Evolutionary conservation across 2,113 vertebrate genomes (phyloP).

Genomic region (Fukomys damarensis): DNA sequence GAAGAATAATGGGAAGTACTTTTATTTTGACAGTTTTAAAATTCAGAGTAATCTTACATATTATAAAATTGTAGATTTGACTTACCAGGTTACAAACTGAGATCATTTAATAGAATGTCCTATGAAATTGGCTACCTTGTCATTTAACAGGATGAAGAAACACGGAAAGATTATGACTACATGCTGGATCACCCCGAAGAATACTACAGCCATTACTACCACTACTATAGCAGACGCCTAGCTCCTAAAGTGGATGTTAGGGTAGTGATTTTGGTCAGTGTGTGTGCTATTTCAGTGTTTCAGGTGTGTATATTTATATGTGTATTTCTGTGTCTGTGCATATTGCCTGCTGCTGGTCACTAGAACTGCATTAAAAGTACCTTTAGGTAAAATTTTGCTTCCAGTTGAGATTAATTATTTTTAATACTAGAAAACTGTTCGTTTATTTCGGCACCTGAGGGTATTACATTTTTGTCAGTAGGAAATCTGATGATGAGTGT

Average conservation of each 20-base stretch:
- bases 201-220: conserved; percentile 97
- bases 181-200: conserved; percentile 99
- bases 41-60: background rate
- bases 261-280: conserved; percentile 94
- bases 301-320: conserved; percentile 88
- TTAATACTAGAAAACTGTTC: conserved; percentile 33
- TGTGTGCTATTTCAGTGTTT: conserved; percentile 95
- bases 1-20: background rate
- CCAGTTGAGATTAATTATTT: background rate
- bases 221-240: conserved; percentile 94
- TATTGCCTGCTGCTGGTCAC: background rate
- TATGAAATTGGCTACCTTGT: background rate
- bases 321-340: accelerated
- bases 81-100: background rate
- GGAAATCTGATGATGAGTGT: background rate
- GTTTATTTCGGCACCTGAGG: background rate
- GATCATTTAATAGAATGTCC: background rate
- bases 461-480: background rate
- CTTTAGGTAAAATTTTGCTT: conserved; percentile 10
- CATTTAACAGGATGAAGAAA: conserved; percentile 94
- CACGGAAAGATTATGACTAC: conserved; percentile 96
- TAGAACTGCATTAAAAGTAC: background rate
- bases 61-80: conserved; percentile 44
- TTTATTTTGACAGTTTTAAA: background rate
- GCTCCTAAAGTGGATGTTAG: conserved; percentile 96